These are phyloP conservation scores for Microctonus brassicae DNA, from an alignment of 2,888 invertebrate species.

Conservation along the genomic window DNA sequence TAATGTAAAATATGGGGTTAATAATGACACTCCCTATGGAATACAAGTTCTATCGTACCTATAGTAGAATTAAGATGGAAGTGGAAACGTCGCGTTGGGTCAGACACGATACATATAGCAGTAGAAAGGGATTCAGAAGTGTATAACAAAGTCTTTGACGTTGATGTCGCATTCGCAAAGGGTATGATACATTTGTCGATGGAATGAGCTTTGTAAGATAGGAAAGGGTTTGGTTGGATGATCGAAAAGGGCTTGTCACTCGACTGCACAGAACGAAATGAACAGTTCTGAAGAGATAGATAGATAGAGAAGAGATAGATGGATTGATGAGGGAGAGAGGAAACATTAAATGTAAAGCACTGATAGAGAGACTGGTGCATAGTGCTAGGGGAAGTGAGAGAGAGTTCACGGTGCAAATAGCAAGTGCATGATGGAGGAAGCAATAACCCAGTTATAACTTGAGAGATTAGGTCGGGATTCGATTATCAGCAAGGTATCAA, in stretches of 20 bases:
- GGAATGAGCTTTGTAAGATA: conserved; percentile 20
- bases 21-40: too few species aligned
- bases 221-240: conserved; percentile 34
- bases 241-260: conserved; percentile 41
- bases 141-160: neutral
- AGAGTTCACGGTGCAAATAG: conserved; percentile 55
- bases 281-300: conserved; percentile 30
- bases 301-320: conserved; percentile 26
- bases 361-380: conserved; percentile 18
- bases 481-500: conserved; percentile 71
- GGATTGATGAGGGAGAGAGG: conserved; percentile 28
- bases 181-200: conserved; percentile 1
- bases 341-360: neutral
- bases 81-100: conserved; percentile 24
- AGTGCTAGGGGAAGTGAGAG: conserved; percentile 39
- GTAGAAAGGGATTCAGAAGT: neutral
- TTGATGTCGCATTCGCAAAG: neutral
- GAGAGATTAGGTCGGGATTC: conserved; percentile 71
- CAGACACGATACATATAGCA: neutral
- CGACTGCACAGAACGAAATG: conserved; percentile 46
- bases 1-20: neutral
- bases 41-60: too few species aligned
- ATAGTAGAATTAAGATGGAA: neutral
- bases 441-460: conserved; percentile 71
- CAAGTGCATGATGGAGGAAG: conserved; percentile 67